Evolutionary conservation across 2,888 invertebrate genomes (phyloP), one percentile per base, ranked within the genome.

Genomic region (Parnassius apollo): DNA sequence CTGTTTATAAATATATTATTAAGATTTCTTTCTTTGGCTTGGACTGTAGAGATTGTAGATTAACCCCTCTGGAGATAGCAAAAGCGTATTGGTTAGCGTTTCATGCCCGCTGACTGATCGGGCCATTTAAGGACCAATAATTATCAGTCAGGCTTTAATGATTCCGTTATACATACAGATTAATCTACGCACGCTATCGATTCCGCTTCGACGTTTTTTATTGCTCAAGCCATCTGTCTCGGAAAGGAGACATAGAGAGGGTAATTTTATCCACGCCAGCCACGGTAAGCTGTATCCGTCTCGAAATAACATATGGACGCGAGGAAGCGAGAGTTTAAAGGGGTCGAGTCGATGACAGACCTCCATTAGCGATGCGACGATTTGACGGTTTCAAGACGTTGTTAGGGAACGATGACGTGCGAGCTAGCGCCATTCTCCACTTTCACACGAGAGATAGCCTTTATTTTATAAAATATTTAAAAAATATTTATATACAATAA

Each of bases 301-400:
- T 73, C 69, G 64, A 71, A 71, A 71, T 72, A 70, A 71, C 74
- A 73, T 73, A 70, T 76, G 67, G 74, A 77, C 77, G 82, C 73
- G 82, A 81, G 87, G 88, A 89, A 88, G 84, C 77, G 81, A 75
- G 78, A 80, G 82, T 86, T 86, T 83, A 84, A 86, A 85, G 83
- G 85, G 85, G 82, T 85, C 82, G 82, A 65, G 71, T 67, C 77
- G 88, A 82, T 82, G 90, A 90, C 87, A 85, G 83, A 85, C 78
- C 77, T 82, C 86, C 84, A 91, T 91, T 90, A 90, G 79, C 72
- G 73, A 75, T 75, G 87, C 88, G 89, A 86, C 81, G 86, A 88
- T 80, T 79, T 82, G 87, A 88, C 83, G 81, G 80, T 76, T 81
- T 78, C 79, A 78, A 79, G 76, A 82, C 75, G 75, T 71, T 74